A percentile compares a stretch with the other conserved stretches of the same genome.
Conservation (phyloP, 2,113 vertebrate species). For the Lepisosteus osseus region DNA sequence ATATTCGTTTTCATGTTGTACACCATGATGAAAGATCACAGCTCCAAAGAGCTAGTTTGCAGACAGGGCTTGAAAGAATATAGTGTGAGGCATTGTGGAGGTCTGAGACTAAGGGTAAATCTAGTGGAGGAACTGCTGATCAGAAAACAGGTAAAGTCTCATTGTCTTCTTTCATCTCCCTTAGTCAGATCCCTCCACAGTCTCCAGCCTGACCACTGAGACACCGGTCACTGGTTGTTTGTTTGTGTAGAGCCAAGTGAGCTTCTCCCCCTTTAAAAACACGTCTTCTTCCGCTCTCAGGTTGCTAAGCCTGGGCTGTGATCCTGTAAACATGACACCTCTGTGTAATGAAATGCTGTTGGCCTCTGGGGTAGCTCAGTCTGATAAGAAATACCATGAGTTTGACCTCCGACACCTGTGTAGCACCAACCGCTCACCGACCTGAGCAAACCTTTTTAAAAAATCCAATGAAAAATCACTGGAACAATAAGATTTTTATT, state of each 20-base stretch:
- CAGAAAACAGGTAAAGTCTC: not conserved
- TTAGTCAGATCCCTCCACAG: not conserved
- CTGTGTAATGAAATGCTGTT: slow-evolving; percentile 43
- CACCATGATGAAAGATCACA: too few relatives aligned
- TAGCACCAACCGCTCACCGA: slow-evolving; percentile 32
- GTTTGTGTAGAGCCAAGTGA: slow-evolving; percentile 44
- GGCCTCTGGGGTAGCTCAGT: slow-evolving; percentile 26
- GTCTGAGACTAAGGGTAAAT: not conserved
- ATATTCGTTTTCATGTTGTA: too few relatives aligned
- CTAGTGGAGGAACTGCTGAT: not conserved
- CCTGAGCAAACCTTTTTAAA: slow-evolving; percentile 6
- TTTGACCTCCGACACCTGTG: slow-evolving; percentile 44
- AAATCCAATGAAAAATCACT: too few relatives aligned
- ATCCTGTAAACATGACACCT: slow-evolving; percentile 48
- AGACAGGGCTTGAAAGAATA: not conserved
- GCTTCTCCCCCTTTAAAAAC: slow-evolving; percentile 43
- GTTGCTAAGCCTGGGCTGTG: slow-evolving; percentile 46
- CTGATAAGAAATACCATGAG: slow-evolving; percentile 52
- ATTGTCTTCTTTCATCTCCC: too few relatives aligned
- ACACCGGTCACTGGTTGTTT: slow-evolving; percentile 38
- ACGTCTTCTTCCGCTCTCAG: slow-evolving; percentile 47
- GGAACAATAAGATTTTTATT: too few relatives aligned
- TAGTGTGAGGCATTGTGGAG: not conserved
- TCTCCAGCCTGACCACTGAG: not conserved
- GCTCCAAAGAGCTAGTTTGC: too few relatives aligned